Evolutionary conservation across 2,888 invertebrate species (phyloP).

Genomic region (Heliconius ethilla): DNA sequence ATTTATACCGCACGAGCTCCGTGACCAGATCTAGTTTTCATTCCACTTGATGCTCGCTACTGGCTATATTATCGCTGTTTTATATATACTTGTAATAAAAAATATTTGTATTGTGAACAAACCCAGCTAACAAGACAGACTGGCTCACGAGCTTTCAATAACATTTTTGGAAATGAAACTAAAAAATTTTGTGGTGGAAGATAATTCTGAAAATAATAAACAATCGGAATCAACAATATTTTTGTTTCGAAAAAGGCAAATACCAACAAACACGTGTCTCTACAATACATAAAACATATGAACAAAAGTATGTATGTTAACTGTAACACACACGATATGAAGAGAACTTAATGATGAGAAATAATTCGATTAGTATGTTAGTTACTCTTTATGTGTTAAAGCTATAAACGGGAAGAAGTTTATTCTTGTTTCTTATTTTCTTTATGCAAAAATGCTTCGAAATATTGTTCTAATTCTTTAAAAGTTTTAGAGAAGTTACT

Average conservation of each 20-base stretch:
- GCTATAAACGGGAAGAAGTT: neutral
- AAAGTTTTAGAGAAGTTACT: neutral
- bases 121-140: too few species aligned
- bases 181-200: neutral
- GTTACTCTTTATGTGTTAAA: neutral
- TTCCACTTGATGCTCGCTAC: constrained; percentile 46
- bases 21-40: constrained; percentile 62
- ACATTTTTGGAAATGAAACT: too few species aligned
- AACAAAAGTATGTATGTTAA: neutral
- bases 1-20: constrained; percentile 59
- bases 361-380: neutral
- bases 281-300: too few species aligned
- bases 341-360: neutral
- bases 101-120: neutral
- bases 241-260: too few species aligned
- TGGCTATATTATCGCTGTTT: constrained; percentile 31
- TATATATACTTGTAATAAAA: constrained; percentile 41
- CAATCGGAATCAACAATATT: neutral
- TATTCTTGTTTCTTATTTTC: neutral
- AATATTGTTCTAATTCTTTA: neutral
- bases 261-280: too few species aligned
- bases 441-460: neutral
- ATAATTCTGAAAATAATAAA: neutral
- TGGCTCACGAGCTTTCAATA: too few species aligned
- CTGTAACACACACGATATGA: neutral